Base-by-base conservation (phyloP, 35 echinoderm and acorn worm species). In the Lytechinus variegatus region DNA sequence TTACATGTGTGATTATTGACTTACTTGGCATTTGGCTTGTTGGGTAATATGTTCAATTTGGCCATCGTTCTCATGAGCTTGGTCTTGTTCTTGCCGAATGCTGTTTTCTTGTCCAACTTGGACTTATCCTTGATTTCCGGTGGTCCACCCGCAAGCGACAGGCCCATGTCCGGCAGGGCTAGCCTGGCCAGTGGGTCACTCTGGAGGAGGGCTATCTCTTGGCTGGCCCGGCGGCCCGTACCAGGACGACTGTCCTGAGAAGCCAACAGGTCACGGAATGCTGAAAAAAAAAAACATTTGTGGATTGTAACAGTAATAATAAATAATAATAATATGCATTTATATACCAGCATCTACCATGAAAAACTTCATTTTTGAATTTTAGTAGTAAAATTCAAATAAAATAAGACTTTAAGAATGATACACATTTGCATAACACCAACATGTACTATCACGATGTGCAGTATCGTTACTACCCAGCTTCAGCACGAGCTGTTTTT, bases 41-140 rank as follows among this genome's bases (percentile, higher is more conserved):
- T 99, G 71, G 98, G 98, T 54, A 99, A 95, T 54, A 99, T 99
- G 94, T 97, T 99, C n/a, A 99, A 96, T 92, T 97, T 97, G 27
- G 98, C 98, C 97, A 99, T 97, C 19, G 97, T 97, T 92, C 97
- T 97, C 91, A 95, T 95, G 79, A 99, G 87, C 93, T 97, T 99
- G 9, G 95, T 94, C 72, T 98, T 97, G 89, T 99, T 96, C 52
- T 97, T 97, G 6, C 94, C 94, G 29, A 97, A 98, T 1, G 95
- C 97, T 19, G 95, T 95, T 88, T 97, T 98, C 93, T 99, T 97
- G 28, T 99, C 97, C 33, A 91, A 53, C 57, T 97, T 97, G 28
- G 94, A 95, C n/a, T 96, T 95, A 53, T 97, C 96, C 51, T 97
- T 97, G 87, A 97, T 98, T 93, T 97, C 97, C 4, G 98, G 98